Evolutionary conservation across 2,113 vertebrate genomes (phyloP), one percentile per base, ranked within the genome.

Genomic region (Arothron firmamentum): DNA sequence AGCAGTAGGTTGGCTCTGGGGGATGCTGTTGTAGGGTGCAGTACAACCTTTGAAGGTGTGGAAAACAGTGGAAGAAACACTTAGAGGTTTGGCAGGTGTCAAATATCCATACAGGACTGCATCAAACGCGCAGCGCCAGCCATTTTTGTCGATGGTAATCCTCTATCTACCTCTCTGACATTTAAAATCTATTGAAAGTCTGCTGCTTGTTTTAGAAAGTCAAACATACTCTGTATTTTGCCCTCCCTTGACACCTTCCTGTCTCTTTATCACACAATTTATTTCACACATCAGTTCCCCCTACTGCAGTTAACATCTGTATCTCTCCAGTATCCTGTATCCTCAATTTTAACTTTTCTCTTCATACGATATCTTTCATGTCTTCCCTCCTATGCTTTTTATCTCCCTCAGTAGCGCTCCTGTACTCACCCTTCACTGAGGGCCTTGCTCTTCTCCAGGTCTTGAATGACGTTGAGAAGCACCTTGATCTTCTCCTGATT

Each of bases 401-500:
- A 10, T 56, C 17, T 19, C 28, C 47, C 31, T 17, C 31, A 20
- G 42, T 21, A 3, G 7, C 18, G 18, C n/a, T 43, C 52, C 49
- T 47, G n/a, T 17, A 47, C 75, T 90, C 91, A 99, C 96, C 96
- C 96, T 92, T 99, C 95, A 23, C 92, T 97, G 84, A 96, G 90
- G 53, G 96, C 96, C 81, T 94, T 95, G 87, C 92, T 95, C 88
- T 93, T 98, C 90, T 99, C 96, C 91, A 99, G 87, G 87, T 99
- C 96, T 90, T 98, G 95, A 85, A 99, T 99, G 86, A 99, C 95
- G 72, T 98, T 99, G 87, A 99, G 83, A 71, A 99, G 94, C 81
- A 98, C 94, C 88, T 97, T 98, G 88, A 99, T 99, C 92, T 98
- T 98, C 91, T 98, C 94, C 81, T 98, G 94, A 75, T 99, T 99